Conservation (phyloP, 2,888 invertebrate species). For the Cephonodes hylas region DNA sequence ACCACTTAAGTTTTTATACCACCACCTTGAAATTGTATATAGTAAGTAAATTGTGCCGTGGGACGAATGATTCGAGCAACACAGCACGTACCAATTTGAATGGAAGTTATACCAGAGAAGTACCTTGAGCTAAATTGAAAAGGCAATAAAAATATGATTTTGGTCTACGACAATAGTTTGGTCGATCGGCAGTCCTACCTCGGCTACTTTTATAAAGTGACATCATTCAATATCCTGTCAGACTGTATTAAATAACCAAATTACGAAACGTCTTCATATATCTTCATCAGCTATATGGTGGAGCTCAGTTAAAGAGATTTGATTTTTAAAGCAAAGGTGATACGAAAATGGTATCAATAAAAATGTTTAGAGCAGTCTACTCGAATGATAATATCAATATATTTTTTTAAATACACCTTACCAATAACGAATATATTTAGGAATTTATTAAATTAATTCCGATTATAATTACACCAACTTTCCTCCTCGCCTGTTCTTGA, state of each 20-base stretch:
- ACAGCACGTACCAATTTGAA: background rate
- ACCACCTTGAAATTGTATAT: constrained; percentile 40
- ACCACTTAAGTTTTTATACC: constrained; percentile 37
- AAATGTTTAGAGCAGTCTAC: too few relatives aligned
- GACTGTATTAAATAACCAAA: background rate
- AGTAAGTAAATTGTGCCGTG: constrained; percentile 27
- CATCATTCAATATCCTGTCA: background rate
- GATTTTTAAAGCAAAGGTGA: background rate
- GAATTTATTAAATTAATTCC: background rate
- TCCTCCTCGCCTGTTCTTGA: background rate
- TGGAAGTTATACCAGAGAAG: background rate
- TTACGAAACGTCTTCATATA: background rate
- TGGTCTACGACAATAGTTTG: background rate
- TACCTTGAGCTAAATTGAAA: constrained; percentile 1
- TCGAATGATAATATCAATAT: too few relatives aligned
- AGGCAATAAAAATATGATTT: background rate
- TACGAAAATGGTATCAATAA: background rate
- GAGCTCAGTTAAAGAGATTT: background rate
- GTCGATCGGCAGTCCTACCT: too few relatives aligned
- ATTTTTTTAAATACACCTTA: too few relatives aligned
- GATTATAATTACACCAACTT: background rate
- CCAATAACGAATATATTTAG: too few relatives aligned
- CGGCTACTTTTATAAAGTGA: background rate
- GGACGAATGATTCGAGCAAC: constrained; percentile 20
- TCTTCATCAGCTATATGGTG: background rate